Conservation (phyloP, 2,888 invertebrate species). For the Cenopis cana region DNA sequence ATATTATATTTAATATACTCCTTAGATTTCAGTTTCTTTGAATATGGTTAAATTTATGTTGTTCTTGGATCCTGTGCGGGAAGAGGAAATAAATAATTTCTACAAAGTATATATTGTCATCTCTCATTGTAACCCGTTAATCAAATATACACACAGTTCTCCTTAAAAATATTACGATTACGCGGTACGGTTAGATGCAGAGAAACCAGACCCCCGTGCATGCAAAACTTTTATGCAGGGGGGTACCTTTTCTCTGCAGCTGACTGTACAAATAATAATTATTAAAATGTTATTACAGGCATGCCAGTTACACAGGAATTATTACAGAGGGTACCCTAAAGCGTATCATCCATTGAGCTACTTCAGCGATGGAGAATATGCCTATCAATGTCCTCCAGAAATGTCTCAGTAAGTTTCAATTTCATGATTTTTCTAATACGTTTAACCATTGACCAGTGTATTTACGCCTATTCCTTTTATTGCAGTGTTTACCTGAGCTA, state of each 20-base stretch:
- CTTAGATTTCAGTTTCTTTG: no score
- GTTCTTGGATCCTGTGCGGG: constrained; percentile 66
- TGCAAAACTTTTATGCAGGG: no score
- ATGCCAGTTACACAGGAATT: constrained; percentile 84
- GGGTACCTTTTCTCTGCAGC: no score
- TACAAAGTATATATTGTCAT: constrained; percentile 56
- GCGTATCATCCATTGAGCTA: constrained; percentile 82
- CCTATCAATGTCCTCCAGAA: constrained; percentile 82
- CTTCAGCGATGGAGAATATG: constrained; percentile 76
- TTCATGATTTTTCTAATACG: not conserved
- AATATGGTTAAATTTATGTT: constrained; percentile 67
- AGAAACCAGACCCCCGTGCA: no score
- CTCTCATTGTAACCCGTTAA: not conserved
- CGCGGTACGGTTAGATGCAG: no score
- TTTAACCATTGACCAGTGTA: not conserved
- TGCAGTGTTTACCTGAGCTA: constrained; percentile 80
- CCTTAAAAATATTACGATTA: not conserved
- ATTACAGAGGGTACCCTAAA: constrained; percentile 84
- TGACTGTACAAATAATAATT: no score
- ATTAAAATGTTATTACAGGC: constrained; percentile 60
- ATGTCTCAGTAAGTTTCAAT: constrained; percentile 67
- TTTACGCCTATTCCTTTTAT: constrained; percentile 43
- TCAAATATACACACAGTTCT: not conserved
- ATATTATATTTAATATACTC: no score
- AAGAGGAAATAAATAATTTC: constrained; percentile 70